Evolutionary conservation across 2,888 invertebrate species (phyloP).

Genomic region (Salticus scenicus): DNA sequence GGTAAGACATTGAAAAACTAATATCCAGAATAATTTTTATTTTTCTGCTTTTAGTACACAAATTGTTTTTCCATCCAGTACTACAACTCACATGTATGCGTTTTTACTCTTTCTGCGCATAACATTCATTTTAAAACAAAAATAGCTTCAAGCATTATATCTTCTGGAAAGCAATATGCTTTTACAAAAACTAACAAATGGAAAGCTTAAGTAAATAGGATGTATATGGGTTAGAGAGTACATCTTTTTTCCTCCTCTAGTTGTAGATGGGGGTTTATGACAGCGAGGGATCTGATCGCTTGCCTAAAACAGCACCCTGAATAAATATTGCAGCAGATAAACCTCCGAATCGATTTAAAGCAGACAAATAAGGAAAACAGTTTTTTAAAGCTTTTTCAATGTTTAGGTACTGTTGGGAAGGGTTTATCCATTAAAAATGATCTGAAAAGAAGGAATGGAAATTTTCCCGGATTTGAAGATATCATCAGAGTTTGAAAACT

Average conservation of each 20-base stretch:
- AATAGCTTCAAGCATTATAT: not conserved
- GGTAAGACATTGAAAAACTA: no score
- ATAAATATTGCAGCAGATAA: not conserved
- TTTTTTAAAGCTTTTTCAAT: not conserved
- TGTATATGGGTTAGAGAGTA: not conserved
- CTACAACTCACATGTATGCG: no score
- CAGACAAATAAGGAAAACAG: not conserved
- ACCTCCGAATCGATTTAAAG: not conserved
- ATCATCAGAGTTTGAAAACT: no score
- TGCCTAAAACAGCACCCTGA: not conserved
- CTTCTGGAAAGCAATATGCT: not conserved
- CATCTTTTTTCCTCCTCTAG: not conserved
- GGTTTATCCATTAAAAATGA: no score
- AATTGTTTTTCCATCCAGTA: no score
- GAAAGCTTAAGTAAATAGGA: not conserved
- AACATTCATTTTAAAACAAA: no score
- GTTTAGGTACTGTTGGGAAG: no score
- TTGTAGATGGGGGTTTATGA: not conserved
- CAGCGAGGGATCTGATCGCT: not conserved
- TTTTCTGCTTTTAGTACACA: no score
- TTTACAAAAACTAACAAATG: not conserved
- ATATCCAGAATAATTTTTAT: no score
- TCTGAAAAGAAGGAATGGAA: no score
- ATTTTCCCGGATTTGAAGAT: no score
- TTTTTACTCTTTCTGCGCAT: no score